Conservation (phyloP, 2,113 vertebrate genomes). For the Gambusia affinis region DNA sequence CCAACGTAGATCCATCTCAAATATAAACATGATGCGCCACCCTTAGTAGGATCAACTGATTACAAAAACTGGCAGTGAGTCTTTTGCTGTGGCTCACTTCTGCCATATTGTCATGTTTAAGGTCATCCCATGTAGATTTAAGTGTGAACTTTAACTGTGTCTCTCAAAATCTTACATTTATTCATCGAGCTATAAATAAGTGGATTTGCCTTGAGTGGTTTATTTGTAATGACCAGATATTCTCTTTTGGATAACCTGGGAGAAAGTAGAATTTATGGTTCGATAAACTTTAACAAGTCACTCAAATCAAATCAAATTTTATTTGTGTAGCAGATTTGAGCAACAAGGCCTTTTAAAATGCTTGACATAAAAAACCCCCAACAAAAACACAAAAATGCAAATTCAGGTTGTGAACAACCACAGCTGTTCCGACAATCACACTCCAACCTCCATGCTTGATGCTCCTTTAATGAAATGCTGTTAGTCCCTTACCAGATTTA, state of each 20-base stretch:
- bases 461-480: not conserved
- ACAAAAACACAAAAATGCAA: no score
- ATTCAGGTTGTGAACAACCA: not conserved
- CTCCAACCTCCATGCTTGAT: not conserved
- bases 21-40: no score
- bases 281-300: not conserved
- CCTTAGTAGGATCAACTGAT: no score
- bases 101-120: not conserved
- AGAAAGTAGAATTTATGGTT: not conserved
- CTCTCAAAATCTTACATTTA: not conserved
- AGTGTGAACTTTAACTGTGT: not conserved
- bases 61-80: no score
- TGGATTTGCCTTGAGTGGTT: not conserved
- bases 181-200: not conserved
- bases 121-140: not conserved
- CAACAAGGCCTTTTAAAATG: no score
- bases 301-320: no score
- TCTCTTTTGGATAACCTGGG: not conserved
- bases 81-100: not conserved
- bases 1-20: not conserved
- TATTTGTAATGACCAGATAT: not conserved
- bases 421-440: not conserved
- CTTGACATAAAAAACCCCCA: no score
- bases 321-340: no score
- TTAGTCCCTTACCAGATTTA: not conserved